Evolutionary conservation across 2,888 invertebrate species (phyloP), one percentile per base, ranked within the genome.

Genomic region (Hydraecia micacea): DNA sequence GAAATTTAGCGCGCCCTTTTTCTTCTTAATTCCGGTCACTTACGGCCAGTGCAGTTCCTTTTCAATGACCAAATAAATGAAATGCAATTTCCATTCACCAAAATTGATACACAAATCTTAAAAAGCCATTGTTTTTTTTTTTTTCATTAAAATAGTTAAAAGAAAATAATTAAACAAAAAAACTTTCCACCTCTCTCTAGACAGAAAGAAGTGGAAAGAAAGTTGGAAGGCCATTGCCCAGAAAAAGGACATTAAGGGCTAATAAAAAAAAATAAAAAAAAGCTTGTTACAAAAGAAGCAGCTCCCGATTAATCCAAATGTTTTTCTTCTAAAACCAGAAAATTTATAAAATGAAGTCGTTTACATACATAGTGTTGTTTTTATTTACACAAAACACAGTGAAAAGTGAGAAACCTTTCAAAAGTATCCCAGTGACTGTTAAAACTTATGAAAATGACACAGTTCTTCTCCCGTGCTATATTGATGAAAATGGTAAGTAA

Each of bases 381-480:
- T 71, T 91, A 55, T 77, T 86, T 2, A 68, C 89, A 21, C 85
- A 90, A 74, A 88, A 85, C 32, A 67, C 79, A 32, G 91, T 91
- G 75, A 87, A 90, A 80, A 90, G 96, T 93, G 93, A 95, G 66
- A 96, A 94, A 75, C 91, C 97, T 67, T 98, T 98, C 91, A 97
- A 97, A 93, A 98, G 98, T 94, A 97, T 97, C 1, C 98, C 98
- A 0, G 98, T 98, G 8, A 98, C 97, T 6, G 98, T 98, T 67
- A 98, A 98, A 94, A 97, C 98, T 7, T 97, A 97, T 84, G 98
- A 98, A 93, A 98, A 98, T 90, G 98, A 98, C 86, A 98, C 98
- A 0, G 98, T 98, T 0, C 91, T 98, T 42, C 94, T 99, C 81
- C 98, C 98, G 0, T 99, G 98, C 92, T 98, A 98, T 92, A 96